Evolutionary conservation across 2,113 vertebrate species (phyloP).

Genomic region (Australoheros scitulus): DNA sequence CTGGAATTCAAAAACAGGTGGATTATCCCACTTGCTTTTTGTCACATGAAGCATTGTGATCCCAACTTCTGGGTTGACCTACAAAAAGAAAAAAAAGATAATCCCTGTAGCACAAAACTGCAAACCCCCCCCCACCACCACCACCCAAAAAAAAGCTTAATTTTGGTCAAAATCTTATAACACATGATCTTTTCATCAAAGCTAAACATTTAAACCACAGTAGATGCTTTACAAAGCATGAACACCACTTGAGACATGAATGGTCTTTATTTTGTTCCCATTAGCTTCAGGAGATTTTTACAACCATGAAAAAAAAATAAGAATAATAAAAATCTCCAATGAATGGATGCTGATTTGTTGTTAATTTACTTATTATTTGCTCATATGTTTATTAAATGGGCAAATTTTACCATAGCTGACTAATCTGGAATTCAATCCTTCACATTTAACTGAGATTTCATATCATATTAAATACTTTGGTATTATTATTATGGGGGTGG

Average conservation of each 20-base stretch:
- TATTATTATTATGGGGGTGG: not conserved
- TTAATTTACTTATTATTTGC: not conserved
- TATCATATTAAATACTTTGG: accelerated
- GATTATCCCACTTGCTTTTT: not conserved
- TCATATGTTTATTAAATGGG: accelerated
- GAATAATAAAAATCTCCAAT: no score
- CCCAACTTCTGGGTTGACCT: not conserved
- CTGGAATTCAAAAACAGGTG: not conserved
- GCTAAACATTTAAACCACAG: not conserved
- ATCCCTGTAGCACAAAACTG: not conserved
- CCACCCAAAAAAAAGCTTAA: no score
- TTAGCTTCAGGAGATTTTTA: not conserved
- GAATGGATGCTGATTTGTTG: not conserved
- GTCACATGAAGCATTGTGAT: not conserved
- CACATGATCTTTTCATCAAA: not conserved
- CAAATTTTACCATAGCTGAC: not conserved
- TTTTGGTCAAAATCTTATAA: not conserved
- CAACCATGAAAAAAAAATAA: not conserved
- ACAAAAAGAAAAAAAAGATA: not conserved
- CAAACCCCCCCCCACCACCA: no score
- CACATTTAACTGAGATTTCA: not conserved
- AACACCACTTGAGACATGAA: not conserved
- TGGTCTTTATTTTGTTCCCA: not conserved
- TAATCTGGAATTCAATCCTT: not conserved
- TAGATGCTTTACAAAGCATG: not conserved